phyloP scores from a whole-genome alignment of 1,140 invertebrate genomes.

The Drosophila mojavensis region DNA sequence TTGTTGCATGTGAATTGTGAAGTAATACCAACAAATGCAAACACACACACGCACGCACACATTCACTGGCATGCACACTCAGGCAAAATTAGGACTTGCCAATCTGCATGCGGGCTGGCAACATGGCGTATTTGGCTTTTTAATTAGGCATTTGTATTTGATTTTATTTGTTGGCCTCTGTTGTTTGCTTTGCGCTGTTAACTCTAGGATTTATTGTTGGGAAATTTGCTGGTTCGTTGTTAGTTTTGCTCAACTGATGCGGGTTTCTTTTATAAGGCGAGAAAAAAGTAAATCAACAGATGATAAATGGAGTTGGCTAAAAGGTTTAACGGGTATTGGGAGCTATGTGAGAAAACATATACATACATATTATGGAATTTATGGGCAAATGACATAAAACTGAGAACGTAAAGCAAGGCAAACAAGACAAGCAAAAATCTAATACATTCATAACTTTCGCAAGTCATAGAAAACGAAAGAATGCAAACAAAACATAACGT shows the following conservation, averaged over 20 bases:
- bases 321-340: constrained; percentile 3
- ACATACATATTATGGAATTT: not conserved
- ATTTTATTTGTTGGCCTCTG: not conserved
- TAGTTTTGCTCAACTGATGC: constrained; percentile 12
- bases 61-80: too few species aligned
- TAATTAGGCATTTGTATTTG: constrained; percentile 49
- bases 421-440: constrained; percentile 11
- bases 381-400: not conserved
- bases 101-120: constrained; percentile 58
- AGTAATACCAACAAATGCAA: constrained; percentile 52
- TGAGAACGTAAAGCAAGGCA: constrained; percentile 19
- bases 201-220: constrained; percentile 51
- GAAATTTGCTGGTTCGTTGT: constrained; percentile 17
- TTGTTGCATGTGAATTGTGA: constrained; percentile 48
- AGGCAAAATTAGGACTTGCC: constrained; percentile 66
- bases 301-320: constrained; percentile 21
- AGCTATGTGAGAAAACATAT: constrained; percentile 1
- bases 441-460: constrained; percentile 49
- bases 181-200: not conserved
- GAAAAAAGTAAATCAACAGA: not conserved
- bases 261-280: constrained; percentile 13
- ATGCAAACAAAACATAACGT: constrained; percentile 25
- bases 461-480: not conserved
- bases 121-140: constrained; percentile 59
- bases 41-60: not conserved